Evolutionary conservation across 2,797 vertebrate genomes (phyloP).

Genomic region (Apodemus agrarius): DNA sequence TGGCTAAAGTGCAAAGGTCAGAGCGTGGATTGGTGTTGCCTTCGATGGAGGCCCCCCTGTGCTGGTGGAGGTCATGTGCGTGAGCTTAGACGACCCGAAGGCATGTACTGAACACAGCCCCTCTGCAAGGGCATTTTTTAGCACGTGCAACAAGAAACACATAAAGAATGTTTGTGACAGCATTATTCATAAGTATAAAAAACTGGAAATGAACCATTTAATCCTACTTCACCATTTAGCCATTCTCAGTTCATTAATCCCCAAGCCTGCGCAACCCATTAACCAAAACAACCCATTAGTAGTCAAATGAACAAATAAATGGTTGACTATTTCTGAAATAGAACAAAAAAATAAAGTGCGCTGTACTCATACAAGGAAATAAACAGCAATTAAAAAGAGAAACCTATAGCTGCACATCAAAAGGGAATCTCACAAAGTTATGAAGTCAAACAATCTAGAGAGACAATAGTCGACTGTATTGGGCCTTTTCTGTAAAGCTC

Average conservation of each 20-base stretch:
- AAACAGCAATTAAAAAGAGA: conserved; percentile 62
- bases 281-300: conserved; percentile 61
- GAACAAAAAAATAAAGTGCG: conserved; percentile 51
- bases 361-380: conserved; percentile 53
- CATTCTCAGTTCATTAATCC: conserved; percentile 65
- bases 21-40: neutral
- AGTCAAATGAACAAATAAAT: conserved; percentile 68
- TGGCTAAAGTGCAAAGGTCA: neutral
- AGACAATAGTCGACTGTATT: neutral
- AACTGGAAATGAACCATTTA: conserved; percentile 62
- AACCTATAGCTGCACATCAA: conserved; percentile 31
- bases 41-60: neutral
- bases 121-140: neutral
- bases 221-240: conserved; percentile 57
- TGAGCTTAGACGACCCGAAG: neutral
- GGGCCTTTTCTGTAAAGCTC: conserved; percentile 7
- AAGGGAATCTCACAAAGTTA: conserved; percentile 50
- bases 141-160: neutral
- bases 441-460: conserved; percentile 37
- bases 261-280: conserved; percentile 61
- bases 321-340: conserved; percentile 39
- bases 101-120: neutral
- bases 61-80: accelerated
- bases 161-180: conserved; percentile 41
- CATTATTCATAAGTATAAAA: conserved; percentile 55